Conservation (phyloP, 2,888 invertebrate genomes). For the Lasioglossum leucozonium region DNA sequence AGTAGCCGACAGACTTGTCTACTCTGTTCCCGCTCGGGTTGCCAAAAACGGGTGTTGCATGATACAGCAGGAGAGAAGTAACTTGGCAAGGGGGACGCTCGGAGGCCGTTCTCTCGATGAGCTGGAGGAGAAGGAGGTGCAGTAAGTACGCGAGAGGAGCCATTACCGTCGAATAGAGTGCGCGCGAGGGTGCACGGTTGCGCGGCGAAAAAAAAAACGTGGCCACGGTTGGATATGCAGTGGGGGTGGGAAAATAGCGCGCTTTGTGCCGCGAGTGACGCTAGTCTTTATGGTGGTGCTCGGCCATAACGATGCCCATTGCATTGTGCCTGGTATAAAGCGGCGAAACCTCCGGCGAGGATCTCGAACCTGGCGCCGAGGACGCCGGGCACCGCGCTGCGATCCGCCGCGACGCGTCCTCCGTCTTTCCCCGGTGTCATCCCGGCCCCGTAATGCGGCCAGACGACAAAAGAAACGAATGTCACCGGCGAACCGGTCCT, state of each 20-base stretch:
- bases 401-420: background rate
- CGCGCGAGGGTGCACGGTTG: conserved; percentile 25
- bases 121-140: conserved; percentile 21
- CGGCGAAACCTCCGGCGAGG: conserved; percentile 45
- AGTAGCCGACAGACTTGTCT: background rate
- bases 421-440: conserved; percentile 22
- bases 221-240: conserved; percentile 32
- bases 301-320: conserved; percentile 76
- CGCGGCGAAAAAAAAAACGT: conserved; percentile 50
- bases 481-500: conserved; percentile 53
- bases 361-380: conserved; percentile 67
- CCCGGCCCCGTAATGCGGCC: conserved; percentile 60
- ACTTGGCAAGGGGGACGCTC: conserved; percentile 31
- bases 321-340: conserved; percentile 76
- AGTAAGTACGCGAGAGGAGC: conserved; percentile 34
- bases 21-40: background rate
- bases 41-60: background rate
- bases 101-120: conserved; percentile 25
- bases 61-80: background rate
- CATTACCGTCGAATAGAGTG: conserved; percentile 50
- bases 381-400: conserved; percentile 25
- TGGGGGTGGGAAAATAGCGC: conserved; percentile 73
- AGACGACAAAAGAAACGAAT: conserved; percentile 75
- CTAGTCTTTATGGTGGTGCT: conserved; percentile 76
- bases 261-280: conserved; percentile 76